Base-by-base conservation (phyloP, 2,113 vertebrate species). In the Pteruthius melanotis region DNA sequence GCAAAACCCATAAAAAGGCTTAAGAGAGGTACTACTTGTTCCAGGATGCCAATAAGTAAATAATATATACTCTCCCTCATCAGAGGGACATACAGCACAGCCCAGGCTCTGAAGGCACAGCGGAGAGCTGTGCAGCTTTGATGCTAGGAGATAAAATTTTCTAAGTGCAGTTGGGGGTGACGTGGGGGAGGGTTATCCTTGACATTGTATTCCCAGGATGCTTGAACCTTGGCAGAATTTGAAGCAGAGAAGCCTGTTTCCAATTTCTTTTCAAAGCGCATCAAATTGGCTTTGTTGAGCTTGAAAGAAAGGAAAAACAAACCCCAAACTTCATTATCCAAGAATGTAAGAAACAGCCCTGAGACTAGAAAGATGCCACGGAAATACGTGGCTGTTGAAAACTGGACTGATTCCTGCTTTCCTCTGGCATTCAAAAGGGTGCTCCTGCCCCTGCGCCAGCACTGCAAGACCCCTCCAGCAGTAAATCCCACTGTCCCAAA, bases 231-330 rank as follows among this genome's bases (percentile, higher is more conserved):
- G 94, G 83, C 83, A 60, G 50, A 56, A 45, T 64, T 88, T 52
- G 85, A 89, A 89, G 72, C 50, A 22, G 74, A 81, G 65, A 76
- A 74, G 72, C 50, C 89, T 92, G 93, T 35, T 81, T 93, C 54
- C 65, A 92, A 78, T 89, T 90, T 85, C 74, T 72, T 87, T 92
- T 72, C 77, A 84, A 94, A 95, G 56, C 27, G 80, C 84, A 90
- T 83, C 91, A 79, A 93, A 89, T 42, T 86, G 94, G 56, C 66
- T 93, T 72, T 70, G 68, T 87, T 0, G 3, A 68, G 35, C 37
- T 63, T 54, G 42, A 76, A 94, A 81, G 52, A 70, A 69, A 94
- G 83, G 39, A 68, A 90, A 77, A 85, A 89, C 71, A 94, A 77
- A 53, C 20, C 40, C 65, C 35, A 49, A 82, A 91, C 76, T 77